Evolutionary conservation across 2,888 invertebrate genomes (phyloP), one percentile per base, ranked within the genome.

Genomic region (Eupeodes luniger): DNA sequence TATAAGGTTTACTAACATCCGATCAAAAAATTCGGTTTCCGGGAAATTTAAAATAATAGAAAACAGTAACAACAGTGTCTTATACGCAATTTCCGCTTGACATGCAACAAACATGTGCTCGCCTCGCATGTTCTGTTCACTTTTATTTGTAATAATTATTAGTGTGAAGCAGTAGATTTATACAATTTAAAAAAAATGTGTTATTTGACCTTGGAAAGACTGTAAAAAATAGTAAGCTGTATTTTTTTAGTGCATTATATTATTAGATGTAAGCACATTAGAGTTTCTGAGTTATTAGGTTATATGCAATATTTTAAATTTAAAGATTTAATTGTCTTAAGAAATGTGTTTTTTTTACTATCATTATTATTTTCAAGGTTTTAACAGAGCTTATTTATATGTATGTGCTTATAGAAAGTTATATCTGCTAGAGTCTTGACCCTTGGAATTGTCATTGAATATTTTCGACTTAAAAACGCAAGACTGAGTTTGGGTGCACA

Each of bases 71-170:
- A 59, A 61, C 49, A 61, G 36, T 55, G 16, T 53, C 2, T 55
- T 49, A 16, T 77, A 85, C 85, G 81, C 85, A 81, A 78, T 81
- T 86, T 86, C 78, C 77, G 78, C 57, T 82, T 51, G 57, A 69
- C 82, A 82, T 82, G 85, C 81, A 81, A 40, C 81, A 81, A 27
- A 86, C 81, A 82, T 82, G 62, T 78, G 78, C 34, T 78, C 72
- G 78, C 81, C 34, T 78, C 72, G 78, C 81, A 85, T 78, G 72
- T 72, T 74, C 59, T 36, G 14, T 66, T 57, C 40, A 55, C 61
- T 55, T 74, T 78, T 78, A 49, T 47, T 72, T 72, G 57, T 57
- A 72, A 72, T 72, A 67, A 59, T 12, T 47, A 69, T 69, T 34
- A 51, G 10, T 77, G 81, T 78, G n/a, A 78, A 85, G 44, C 19